Base-by-base conservation (phyloP, 2,888 invertebrate species). In the Lingula anatina region DNA sequence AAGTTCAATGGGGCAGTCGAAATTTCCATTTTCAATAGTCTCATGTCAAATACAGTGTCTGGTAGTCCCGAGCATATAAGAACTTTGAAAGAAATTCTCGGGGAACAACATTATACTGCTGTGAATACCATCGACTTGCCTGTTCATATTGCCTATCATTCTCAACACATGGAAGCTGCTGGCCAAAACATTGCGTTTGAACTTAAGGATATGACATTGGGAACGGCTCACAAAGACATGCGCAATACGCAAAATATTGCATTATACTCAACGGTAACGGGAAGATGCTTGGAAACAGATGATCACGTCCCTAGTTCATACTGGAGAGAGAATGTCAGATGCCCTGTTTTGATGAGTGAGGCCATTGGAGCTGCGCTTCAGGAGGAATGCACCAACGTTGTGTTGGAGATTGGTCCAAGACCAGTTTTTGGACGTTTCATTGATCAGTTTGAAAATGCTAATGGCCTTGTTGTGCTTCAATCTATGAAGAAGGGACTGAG, bases 341-440 rank as follows among this genome's bases (percentile, higher is more conserved):
- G 24, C 4, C 9, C 20, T 5, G 46, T 46, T 5, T 28, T 9
- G 15, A 38, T 46, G n/a, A 5, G 25, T 9, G 23, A 36, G 5
- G 46, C 37, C 15, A 5, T 46, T 18, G n/a, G 18, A 20, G 20
- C 20, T 27, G 36, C 37, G 28, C 9, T 46, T 5, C 4, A 7
- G 5, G 25, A 21, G 21, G 38, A 38, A 5, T 7, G 23, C 5
- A 37, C 5, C 15, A 46, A 46, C 38, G 15, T 46, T 15, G 41
- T 51, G 27, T 36, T 56, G 2, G 54, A 56, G 46, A 45, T 56
- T 18, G 56, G 56, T 18, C 51, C 56, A 20, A 54, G 43, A 15
- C 56, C 56, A 15, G 54, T 49, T 9, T 37, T 56, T 25, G 23
- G n/a, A n/a, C n/a, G n/a, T n/a, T n/a, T n/a, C n/a, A n/a, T n/a